phyloP scores from a whole-genome alignment of 1,140 invertebrate species.

The Eubasilissa regina region DNA sequence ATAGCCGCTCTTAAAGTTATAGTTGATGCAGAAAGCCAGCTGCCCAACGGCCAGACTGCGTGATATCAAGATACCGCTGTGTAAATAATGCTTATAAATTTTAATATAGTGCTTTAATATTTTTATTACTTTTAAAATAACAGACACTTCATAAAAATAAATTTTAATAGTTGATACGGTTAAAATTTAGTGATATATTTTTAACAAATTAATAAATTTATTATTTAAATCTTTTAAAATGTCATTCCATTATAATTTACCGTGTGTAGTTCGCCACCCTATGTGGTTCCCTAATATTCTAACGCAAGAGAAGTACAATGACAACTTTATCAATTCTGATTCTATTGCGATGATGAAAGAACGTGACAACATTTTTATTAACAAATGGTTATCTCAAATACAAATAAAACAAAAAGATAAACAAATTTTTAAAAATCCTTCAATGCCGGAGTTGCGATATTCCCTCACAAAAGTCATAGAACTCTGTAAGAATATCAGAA shows the following conservation, averaged over 20 bases:
- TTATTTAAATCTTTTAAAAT: neutral
- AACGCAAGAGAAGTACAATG: neutral
- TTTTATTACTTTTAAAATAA: slow-evolving; percentile 25
- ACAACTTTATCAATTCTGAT: neutral
- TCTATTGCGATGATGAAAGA: slow-evolving; percentile 26
- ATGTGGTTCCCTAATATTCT: neutral
- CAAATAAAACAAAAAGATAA: slow-evolving; percentile 49
- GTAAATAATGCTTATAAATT: slow-evolving; percentile 14
- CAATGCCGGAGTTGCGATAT: slow-evolving; percentile 64
- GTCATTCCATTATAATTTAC: slow-evolving; percentile 22
- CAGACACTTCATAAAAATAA: slow-evolving; percentile 3
- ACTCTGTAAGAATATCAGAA: slow-evolving; percentile 68
- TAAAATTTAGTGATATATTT: neutral
- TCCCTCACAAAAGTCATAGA: slow-evolving; percentile 64
- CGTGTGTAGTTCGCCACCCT: neutral
- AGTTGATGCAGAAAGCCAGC: slow-evolving; percentile 73
- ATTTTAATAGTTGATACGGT: neutral
- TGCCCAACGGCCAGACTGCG: neutral
- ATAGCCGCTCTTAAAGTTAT: slow-evolving; percentile 79
- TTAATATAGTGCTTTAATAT: slow-evolving; percentile 33
- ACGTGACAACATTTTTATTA: slow-evolving; percentile 64
- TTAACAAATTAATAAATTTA: neutral
- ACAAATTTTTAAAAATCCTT: slow-evolving; percentile 38
- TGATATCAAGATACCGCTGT: slow-evolving; percentile 7
- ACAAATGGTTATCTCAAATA: slow-evolving; percentile 60